Conservation (phyloP, 1,140 invertebrate species). For the Pachyrhynchus sulphureomaculatus region DNA sequence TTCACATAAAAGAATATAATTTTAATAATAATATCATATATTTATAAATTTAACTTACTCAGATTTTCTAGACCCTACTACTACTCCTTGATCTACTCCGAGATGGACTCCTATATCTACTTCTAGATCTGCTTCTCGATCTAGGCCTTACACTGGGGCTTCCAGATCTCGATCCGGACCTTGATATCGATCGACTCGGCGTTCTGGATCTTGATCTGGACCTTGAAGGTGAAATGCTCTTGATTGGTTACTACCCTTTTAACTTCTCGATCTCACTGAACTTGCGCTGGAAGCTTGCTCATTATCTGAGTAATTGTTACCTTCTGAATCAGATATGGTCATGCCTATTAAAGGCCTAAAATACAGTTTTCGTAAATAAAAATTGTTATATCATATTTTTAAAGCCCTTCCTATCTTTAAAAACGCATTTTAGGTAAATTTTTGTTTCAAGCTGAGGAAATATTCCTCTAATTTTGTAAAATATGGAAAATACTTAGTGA, state of each 20-base stretch:
- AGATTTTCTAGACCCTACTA: constrained; percentile 41
- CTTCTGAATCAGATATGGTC: constrained; percentile 75
- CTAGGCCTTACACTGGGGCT: constrained; percentile 3
- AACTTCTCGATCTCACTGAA: constrained; percentile 56
- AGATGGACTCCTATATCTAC: constrained; percentile 49
- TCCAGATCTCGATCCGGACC: constrained; percentile 50
- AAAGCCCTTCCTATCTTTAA: too few species aligned
- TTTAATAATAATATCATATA: too few species aligned
- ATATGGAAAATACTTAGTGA: too few species aligned
- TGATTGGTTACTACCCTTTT: constrained; percentile 41
- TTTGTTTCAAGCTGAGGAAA: too few species aligned
- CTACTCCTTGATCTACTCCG: constrained; percentile 47
- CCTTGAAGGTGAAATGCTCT: constrained; percentile 39
- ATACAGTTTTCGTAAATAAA: too few species aligned
- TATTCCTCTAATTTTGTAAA: too few species aligned
- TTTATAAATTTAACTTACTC: too few species aligned
- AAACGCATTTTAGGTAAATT: too few species aligned
- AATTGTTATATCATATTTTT: too few species aligned
- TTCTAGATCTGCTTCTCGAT: constrained; percentile 38
- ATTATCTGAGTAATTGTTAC: constrained; percentile 67
- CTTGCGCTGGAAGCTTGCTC: constrained; percentile 64
- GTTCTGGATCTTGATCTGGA: constrained; percentile 50
- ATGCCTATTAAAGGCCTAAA: constrained; percentile 1
- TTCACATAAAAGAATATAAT: neutral
- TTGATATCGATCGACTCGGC: constrained; percentile 33